Conservation (phyloP, 1,140 invertebrate species). For the Oncopeltus fasciatus region DNA sequence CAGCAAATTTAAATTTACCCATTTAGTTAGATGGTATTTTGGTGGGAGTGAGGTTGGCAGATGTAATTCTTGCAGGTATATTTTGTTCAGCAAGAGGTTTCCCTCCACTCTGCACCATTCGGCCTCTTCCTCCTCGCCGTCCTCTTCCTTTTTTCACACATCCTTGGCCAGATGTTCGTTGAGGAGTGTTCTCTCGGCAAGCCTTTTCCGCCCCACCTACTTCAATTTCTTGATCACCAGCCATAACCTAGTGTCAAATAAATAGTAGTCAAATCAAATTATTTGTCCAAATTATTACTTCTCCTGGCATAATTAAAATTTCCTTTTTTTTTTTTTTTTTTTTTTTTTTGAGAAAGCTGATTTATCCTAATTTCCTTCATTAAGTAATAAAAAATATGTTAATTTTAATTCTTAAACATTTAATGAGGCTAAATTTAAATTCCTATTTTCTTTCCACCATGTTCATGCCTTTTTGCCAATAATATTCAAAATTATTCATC, state of each 20-base stretch:
- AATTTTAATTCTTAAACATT: no score
- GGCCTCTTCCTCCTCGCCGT: conserved; percentile 31
- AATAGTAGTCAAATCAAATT: conserved; percentile 21
- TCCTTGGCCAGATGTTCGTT: conserved; percentile 28
- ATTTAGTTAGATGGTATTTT: conserved; percentile 3
- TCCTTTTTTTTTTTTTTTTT: no score
- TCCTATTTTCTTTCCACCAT: no score
- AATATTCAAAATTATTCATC: no score
- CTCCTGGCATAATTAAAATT: no score
- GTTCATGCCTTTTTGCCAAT: no score
- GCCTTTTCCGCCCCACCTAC: conserved; percentile 32
- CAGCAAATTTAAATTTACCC: no score
- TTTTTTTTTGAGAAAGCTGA: no score
- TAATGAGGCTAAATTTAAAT: no score
- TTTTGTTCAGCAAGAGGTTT: conserved; percentile 22
- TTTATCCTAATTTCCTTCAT: no score
- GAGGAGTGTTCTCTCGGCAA: conserved; percentile 37
- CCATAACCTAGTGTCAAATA: no score
- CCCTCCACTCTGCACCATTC: conserved; percentile 1
- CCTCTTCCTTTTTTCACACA: conserved; percentile 33
- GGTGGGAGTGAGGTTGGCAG: not conserved
- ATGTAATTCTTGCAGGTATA: conserved; percentile 1
- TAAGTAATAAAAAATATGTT: no score
- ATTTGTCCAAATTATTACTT: not conserved
- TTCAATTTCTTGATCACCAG: not conserved